Evolutionary conservation across 2,888 invertebrate genomes (phyloP).

Genomic region (Bibio marci): DNA sequence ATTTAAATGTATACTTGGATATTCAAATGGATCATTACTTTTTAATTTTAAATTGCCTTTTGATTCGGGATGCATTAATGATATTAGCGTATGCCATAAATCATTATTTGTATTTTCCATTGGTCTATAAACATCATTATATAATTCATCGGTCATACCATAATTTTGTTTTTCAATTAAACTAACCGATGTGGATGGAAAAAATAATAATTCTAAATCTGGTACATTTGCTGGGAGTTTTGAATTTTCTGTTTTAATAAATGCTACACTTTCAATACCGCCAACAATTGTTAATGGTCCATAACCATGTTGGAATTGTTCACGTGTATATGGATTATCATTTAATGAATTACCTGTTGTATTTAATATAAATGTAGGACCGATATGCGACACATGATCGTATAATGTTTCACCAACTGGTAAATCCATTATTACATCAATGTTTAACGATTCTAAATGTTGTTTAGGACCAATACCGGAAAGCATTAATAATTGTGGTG

Average conservation of each 20-base stretch:
- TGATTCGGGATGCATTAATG: slow-evolving; percentile 59
- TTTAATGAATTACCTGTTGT: slow-evolving; percentile 18
- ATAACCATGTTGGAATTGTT: slow-evolving; percentile 19
- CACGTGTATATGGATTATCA: neutral
- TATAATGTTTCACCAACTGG: slow-evolving; percentile 57
- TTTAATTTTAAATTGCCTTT: slow-evolving; percentile 48
- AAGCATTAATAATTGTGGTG: slow-evolving; percentile 67
- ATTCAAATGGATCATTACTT: slow-evolving; percentile 39
- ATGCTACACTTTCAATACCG: slow-evolving; percentile 48
- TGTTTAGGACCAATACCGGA: slow-evolving; percentile 56
- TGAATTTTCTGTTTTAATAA: slow-evolving; percentile 39
- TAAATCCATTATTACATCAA: slow-evolving; percentile 39
- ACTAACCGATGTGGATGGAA: slow-evolving; percentile 42
- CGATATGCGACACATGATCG: slow-evolving; percentile 32
- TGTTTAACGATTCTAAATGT: slow-evolving; percentile 38
- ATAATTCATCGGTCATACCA: slow-evolving; percentile 37
- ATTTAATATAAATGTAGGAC: slow-evolving; percentile 24
- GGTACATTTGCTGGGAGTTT: slow-evolving; percentile 40
- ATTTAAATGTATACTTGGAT: slow-evolving; percentile 42
- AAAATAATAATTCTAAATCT: slow-evolving; percentile 45
- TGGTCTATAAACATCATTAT: slow-evolving; percentile 35
- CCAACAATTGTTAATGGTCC: slow-evolving; percentile 37
- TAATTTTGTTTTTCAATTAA: slow-evolving; percentile 38
- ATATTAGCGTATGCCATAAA: slow-evolving; percentile 45
- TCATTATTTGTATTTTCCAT: slow-evolving; percentile 33